Base-by-base conservation (phyloP, 2,113 vertebrate genomes). In the Heterotilapia buettikoferi region DNA sequence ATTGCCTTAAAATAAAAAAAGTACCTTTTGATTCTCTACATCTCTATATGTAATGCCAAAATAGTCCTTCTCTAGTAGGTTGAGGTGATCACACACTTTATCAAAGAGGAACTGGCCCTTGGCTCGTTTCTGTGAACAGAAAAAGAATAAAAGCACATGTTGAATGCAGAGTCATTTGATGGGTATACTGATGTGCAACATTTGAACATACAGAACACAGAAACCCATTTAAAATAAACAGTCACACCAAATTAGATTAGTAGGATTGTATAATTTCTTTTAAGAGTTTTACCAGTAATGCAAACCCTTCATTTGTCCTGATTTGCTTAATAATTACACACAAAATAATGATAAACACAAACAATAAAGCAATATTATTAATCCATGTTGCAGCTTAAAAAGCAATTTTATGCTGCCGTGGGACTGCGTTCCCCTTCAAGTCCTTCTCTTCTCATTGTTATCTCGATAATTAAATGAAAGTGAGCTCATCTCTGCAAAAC, bases 11-110 rank as follows among this genome's bases (percentile, higher is more conserved):
- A 38, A 1, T 3, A 18, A 45, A 24, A 1, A 68, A 68, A 68
- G 12, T 95, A 99, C 99, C 98, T 99, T 99, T 94, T 99, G 99
- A 93, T 97, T 98, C 93, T 99, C 98, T 13, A 97, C 93, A 85
- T 99, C 99, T 91, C 97, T 97, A 95, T 98, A 97, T 0, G 98
- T 98, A 86, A 99, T 96, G 12, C 99, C 98, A 80, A 98, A 99
- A 93, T 99, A 99, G 94, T 99, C 99, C 94, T 97, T 99, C 94
- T 99, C 99, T 95, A 99, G 94, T 14, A 99, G 97, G 91, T 99
- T 99, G 86, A 99, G 97, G 91, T 99, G 98, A 56, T 98, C 98
- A 1, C 98, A 99, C 5, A 99, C 97, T 97, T 98, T 99, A 91
- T 98, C 98, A 2, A 99, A 97, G 2, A 99, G 95, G 79, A 98